Evolutionary conservation across 2,888 invertebrate species (phyloP).

Genomic region (Corythucha ciliata): DNA sequence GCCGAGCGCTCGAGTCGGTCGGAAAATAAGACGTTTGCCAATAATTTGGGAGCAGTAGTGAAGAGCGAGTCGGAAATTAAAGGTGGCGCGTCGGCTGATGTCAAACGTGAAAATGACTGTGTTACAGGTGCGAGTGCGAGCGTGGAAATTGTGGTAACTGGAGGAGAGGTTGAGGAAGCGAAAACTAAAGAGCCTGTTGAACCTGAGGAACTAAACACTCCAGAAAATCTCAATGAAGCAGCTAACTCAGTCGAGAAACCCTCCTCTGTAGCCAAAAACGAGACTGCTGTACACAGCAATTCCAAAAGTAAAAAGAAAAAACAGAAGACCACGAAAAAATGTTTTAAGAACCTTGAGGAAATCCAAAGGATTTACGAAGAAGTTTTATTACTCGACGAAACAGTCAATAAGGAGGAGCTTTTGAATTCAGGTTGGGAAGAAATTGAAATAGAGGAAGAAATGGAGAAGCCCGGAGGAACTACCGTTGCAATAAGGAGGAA

Average conservation of each 20-base stretch:
- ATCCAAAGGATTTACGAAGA: constrained; percentile 6
- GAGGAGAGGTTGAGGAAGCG: too few relatives aligned
- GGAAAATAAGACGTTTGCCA: background rate
- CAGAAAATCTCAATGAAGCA: too few relatives aligned
- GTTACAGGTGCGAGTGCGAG: too few relatives aligned
- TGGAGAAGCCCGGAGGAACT: constrained; percentile 9
- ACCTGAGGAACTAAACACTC: too few relatives aligned
- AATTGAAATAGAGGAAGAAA: constrained; percentile 16
- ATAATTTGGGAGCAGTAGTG: background rate
- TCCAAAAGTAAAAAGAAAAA: constrained; percentile 5
- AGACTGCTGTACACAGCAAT: background rate
- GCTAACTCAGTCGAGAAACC: too few relatives aligned
- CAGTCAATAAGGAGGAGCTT: background rate
- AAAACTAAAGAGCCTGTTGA: too few relatives aligned
- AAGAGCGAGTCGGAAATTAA: background rate
- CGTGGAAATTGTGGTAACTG: too few relatives aligned
- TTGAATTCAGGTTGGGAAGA: constrained; percentile 18
- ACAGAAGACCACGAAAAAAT: background rate
- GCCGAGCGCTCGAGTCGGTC: background rate
- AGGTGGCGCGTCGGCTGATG: background rate
- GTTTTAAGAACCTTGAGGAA: constrained; percentile 7
- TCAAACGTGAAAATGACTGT: constrained; percentile 1
- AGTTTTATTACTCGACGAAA: constrained; percentile 3
- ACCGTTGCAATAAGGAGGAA: too few relatives aligned
- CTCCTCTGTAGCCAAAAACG: constrained; percentile 12